Evolutionary conservation across 2,888 invertebrate species (phyloP).

Genomic region (Drosophila pseudotakahashii): DNA sequence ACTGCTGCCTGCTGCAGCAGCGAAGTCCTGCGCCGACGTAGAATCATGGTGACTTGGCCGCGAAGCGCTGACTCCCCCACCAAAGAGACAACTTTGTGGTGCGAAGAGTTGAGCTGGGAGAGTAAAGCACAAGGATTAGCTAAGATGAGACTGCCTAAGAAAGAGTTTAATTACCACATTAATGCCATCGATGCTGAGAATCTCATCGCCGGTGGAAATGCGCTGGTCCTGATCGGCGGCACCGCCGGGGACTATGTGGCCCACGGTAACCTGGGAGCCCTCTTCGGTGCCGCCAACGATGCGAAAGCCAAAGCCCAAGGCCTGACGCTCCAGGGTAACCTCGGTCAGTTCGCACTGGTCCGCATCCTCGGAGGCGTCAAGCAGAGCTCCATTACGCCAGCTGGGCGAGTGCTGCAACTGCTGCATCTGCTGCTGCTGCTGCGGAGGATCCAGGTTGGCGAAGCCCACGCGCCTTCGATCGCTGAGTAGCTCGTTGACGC

Average conservation of each 20-base stretch:
- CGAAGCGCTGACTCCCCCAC: slow-evolving; percentile 95
- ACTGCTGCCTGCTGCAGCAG: slow-evolving; percentile 51
- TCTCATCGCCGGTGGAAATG: slow-evolving; percentile 95
- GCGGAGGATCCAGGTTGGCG: slow-evolving; percentile 79
- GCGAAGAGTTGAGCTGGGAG: slow-evolving; percentile 90
- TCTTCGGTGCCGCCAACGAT: slow-evolving; percentile 99
- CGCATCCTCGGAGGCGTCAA: slow-evolving; percentile 67
- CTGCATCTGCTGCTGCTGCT: slow-evolving; percentile 33
- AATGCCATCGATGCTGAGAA: slow-evolving; percentile 95
- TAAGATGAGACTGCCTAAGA: slow-evolving; percentile 43
- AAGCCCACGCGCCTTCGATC: slow-evolving; percentile 83
- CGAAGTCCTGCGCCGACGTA: slow-evolving; percentile 86
- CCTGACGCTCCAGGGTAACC: slow-evolving; percentile 93
- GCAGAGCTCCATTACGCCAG: slow-evolving; percentile 62
- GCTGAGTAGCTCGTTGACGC: slow-evolving; percentile 82
- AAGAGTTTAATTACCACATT: slow-evolving; percentile 87
- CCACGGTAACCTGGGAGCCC: slow-evolving; percentile 97
- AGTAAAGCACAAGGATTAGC: not conserved
- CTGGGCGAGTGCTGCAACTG: slow-evolving; percentile 75
- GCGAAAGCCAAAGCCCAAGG: slow-evolving; percentile 98
- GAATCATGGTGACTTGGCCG: slow-evolving; percentile 93
- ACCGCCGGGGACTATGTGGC: slow-evolving; percentile 98
- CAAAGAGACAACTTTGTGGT: slow-evolving; percentile 95
- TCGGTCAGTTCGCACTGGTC: slow-evolving; percentile 82
- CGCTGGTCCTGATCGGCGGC: slow-evolving; percentile 96